Percentiles rank a stretch among this genome's conserved stretches.
Evolutionary conservation across 2,113 vertebrate genomes (phyloP).

Genomic region (Meles meles): DNA sequence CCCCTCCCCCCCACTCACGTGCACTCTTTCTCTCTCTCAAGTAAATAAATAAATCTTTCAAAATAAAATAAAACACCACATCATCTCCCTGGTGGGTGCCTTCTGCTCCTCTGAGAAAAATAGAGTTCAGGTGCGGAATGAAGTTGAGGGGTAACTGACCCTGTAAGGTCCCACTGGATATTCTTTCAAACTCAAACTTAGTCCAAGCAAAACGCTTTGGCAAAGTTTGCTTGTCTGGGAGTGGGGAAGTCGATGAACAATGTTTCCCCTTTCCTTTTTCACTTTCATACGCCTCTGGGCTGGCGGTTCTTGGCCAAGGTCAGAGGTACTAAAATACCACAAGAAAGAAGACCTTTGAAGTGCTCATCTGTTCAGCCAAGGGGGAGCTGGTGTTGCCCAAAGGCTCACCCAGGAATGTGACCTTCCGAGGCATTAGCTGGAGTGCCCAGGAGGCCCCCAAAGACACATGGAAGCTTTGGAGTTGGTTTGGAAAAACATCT

Average conservation of each 20-base stretch:
- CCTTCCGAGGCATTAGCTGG: neutral
- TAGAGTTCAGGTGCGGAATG: neutral
- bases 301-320: constrained; percentile 43
- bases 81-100: neutral
- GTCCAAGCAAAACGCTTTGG: neutral
- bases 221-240: neutral
- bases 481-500: constrained; percentile 29
- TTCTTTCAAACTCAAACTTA: neutral
- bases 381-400: neutral
- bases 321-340: constrained; percentile 46
- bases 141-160: neutral
- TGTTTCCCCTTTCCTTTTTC: constrained; percentile 15
- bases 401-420: constrained; percentile 47
- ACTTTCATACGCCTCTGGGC: neutral
- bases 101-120: neutral
- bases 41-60: neutral
- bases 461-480: neutral
- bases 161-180: neutral
- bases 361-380: neutral
- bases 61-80: neutral
- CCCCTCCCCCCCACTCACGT: neutral
- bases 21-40: neutral
- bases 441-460: neutral
- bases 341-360: constrained; percentile 60
- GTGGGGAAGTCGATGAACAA: neutral